Evolutionary conservation across 2,113 vertebrate genomes (phyloP), one percentile per base, ranked within the genome.

Genomic region (Sceloporus tristichus): DNA sequence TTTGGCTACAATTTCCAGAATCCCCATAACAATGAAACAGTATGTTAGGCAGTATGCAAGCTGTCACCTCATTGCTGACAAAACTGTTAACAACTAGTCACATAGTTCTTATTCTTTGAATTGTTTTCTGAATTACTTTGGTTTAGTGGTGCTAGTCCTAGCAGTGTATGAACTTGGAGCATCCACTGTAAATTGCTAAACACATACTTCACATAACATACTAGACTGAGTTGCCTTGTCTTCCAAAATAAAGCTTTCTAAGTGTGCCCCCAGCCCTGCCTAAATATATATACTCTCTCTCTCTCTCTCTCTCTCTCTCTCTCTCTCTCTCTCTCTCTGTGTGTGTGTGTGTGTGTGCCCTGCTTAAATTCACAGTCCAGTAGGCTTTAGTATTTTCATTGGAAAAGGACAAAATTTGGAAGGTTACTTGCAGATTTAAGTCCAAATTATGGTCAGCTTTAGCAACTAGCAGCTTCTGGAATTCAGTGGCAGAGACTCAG

Each of bases 351-450:
- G 34, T 1, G 34, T 13, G 6, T 7, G n/a, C 29, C 56, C 1
- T 53, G 73, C 53, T 84, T 74, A 73, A 84, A 74, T 84, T 84
- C 70, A 84, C 82, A 84, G 10, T 29, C 53, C n/a, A 29, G 77
- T 73, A 80, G 27, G 16, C 6, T 79, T 65, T 68, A 78, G 27
- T 8, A n/a, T 42, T 54, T 73, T 87, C 66, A 73, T 59, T 27
- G 14, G 34, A 42, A 34, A 81, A 87, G 73, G 78, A 16, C 53
- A 73, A 59, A 40, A 42, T 87, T 62, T 74, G 68, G 68, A 81
- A 40, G 34, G 53, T 80, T n/a, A 59, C 34, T 59, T 73, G 53
- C 68, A 73, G 16, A 62, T 29, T 42, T 73, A 62, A 29, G 8
- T 74, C 79, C 78, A 73, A 81, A 87, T 62, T n/a, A 29, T 42